These are phyloP conservation scores for Marisa cornuarietis DNA, from an alignment of 1,140 invertebrate genomes.

Conservation along the genomic window DNA sequence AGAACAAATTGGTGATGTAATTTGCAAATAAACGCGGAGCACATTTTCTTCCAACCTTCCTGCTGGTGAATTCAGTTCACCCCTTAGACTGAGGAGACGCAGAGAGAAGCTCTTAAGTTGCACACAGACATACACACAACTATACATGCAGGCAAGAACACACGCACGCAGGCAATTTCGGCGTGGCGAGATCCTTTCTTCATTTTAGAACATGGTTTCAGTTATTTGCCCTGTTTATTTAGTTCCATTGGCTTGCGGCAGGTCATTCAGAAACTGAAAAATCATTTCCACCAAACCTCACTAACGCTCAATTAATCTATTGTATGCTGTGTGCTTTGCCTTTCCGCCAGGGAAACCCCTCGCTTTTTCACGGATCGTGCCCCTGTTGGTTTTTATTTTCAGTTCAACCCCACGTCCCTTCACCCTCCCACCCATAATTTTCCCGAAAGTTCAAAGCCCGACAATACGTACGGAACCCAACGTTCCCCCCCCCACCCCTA, in stretches of 20 bases:
- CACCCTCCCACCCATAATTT: no score
- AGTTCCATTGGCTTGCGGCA: neutral
- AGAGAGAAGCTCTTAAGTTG: neutral
- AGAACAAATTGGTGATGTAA: no score
- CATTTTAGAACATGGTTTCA: neutral
- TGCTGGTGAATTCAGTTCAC: no score
- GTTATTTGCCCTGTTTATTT: neutral
- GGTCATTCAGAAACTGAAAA: constrained; percentile 3
- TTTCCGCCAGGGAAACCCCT: neutral
- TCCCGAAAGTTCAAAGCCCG: no score
- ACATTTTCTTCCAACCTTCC: no score
- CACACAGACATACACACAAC: neutral
- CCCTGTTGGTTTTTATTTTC: no score
- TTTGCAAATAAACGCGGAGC: no score
- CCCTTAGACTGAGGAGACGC: neutral
- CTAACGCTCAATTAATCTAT: constrained; percentile 18
- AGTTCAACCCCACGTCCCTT: no score
- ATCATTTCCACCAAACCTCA: constrained; percentile 20
- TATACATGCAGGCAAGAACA: neutral
- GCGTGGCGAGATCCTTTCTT: no score
- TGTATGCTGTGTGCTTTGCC: neutral
- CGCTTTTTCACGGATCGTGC: no score
- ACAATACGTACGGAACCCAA: no score
- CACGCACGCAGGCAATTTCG: neutral
- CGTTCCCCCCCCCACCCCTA: no score